phyloP scores from a whole-genome alignment of 2,113 vertebrate species.

The Cyphomyrus discorhynchus region DNA sequence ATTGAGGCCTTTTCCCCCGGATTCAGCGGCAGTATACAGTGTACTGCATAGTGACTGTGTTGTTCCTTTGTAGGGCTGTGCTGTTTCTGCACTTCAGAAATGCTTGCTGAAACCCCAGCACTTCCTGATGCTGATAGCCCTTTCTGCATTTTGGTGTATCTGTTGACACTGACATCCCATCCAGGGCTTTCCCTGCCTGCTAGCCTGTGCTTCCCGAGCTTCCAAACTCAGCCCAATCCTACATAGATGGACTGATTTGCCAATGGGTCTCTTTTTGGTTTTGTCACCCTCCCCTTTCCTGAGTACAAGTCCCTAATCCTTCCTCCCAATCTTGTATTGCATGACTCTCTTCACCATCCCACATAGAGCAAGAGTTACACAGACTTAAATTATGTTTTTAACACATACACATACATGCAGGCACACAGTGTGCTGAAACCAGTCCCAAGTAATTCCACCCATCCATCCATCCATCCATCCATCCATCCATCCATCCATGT shows the following conservation, averaged over 20 bases:
- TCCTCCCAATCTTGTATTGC: not conserved
- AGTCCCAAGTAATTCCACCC: no score
- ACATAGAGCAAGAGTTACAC: not conserved
- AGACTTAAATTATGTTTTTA: no score
- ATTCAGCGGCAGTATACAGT: not conserved
- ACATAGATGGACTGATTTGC: not conserved
- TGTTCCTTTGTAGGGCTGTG: not conserved
- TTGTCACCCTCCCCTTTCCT: not conserved
- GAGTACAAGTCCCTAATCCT: not conserved
- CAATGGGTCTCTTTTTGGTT: not conserved
- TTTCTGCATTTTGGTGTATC: not conserved
- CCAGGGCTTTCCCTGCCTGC: not conserved
- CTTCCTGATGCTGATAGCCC: not conserved
- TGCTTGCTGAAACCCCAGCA: not conserved
- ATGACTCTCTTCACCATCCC: not conserved
- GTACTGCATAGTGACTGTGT: not conserved
- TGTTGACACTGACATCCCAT: not conserved
- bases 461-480: no score
- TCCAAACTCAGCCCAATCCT: not conserved
- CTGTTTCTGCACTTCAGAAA: not conserved
- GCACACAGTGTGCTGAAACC: no score
- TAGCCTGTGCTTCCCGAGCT: not conserved
- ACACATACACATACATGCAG: no score
- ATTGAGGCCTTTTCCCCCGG: not conserved
- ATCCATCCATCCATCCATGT: no score